Percentiles rank a stretch among this genome's conserved stretches.
Conservation (phyloP, 2,888 invertebrate species). For the Amblyjoppa fuscipennis region DNA sequence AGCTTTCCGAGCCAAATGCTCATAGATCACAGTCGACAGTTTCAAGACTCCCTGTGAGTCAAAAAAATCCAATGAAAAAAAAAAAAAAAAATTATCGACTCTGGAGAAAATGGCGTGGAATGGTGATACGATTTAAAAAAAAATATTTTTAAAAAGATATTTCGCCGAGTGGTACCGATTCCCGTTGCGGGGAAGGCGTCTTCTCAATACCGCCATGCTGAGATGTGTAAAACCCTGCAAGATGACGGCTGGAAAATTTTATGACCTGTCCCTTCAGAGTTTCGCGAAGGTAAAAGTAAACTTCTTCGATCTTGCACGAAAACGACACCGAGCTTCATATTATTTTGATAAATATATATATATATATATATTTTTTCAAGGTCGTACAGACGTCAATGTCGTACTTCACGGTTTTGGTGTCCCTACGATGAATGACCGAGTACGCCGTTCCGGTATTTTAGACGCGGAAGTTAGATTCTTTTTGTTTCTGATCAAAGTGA, state of each 20-base stretch:
- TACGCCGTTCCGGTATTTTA: neutral
- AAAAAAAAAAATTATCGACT: neutral
- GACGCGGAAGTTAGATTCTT: neutral
- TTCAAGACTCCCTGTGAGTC: slow-evolving; percentile 61
- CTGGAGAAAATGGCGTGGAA: neutral
- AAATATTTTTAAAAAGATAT: slow-evolving; percentile 47
- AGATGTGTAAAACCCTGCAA: slow-evolving; percentile 58
- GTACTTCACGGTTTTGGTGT: slow-evolving; percentile 67
- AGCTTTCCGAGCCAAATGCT: slow-evolving; percentile 68
- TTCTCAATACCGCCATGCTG: slow-evolving; percentile 62
- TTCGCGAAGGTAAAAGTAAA: slow-evolving; percentile 58
- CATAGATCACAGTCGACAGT: slow-evolving; percentile 58
- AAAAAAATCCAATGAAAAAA: neutral
- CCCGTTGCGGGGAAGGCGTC: slow-evolving; percentile 41
- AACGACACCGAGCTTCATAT: neutral
- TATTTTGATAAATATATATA: neutral
- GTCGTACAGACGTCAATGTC: slow-evolving; percentile 67
- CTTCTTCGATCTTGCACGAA: neutral
- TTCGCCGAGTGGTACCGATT: slow-evolving; percentile 65
- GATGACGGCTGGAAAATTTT: slow-evolving; percentile 66
- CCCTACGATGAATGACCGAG: slow-evolving; percentile 52
- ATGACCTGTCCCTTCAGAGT: slow-evolving; percentile 63
- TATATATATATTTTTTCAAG: slow-evolving; percentile 18
- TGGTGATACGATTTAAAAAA: neutral
- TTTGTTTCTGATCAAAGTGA: neutral